Evolutionary conservation across 2,888 invertebrate genomes (phyloP).

Genomic region (Andrena bucephala): DNA sequence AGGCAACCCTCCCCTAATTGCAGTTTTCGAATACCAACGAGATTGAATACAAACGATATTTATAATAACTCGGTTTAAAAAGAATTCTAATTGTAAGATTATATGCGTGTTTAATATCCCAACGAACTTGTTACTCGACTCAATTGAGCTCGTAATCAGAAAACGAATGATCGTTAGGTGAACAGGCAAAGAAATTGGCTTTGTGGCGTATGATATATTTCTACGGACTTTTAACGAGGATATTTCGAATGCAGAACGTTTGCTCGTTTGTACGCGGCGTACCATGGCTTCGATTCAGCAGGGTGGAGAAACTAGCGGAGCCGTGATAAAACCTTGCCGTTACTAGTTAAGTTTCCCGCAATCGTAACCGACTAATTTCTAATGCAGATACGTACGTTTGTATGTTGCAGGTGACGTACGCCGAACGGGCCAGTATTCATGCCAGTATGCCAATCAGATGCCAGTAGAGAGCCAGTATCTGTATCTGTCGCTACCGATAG

Average conservation of each 20-base stretch:
- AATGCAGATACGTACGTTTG: slow-evolving; percentile 63
- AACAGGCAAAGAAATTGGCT: background rate
- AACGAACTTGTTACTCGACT: background rate
- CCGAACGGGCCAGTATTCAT: slow-evolving; percentile 84
- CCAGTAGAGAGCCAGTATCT: slow-evolving; percentile 82
- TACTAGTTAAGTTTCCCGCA: slow-evolving; percentile 55
- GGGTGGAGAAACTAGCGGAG: slow-evolving; percentile 41
- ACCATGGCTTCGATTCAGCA: slow-evolving; percentile 38
- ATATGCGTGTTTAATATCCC: background rate
- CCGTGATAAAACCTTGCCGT: slow-evolving; percentile 60
- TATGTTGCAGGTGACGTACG: slow-evolving; percentile 80
- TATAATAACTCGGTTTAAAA: background rate
- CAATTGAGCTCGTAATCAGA: background rate
- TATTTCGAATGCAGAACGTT: slow-evolving; percentile 33
- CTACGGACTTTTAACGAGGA: slow-evolving; percentile 5
- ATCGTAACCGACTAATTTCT: slow-evolving; percentile 55
- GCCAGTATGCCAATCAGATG: slow-evolving; percentile 83
- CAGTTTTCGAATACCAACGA: background rate
- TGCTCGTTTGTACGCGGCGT: slow-evolving; percentile 21
- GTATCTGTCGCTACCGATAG: slow-evolving; percentile 73
- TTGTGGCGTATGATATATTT: background rate
- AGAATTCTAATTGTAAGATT: background rate
- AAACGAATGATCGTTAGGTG: background rate
- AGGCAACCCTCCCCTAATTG: no score
- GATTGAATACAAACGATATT: background rate